Conservation (phyloP, 2,888 invertebrate species). For the Drosophila pegasa region DNA sequence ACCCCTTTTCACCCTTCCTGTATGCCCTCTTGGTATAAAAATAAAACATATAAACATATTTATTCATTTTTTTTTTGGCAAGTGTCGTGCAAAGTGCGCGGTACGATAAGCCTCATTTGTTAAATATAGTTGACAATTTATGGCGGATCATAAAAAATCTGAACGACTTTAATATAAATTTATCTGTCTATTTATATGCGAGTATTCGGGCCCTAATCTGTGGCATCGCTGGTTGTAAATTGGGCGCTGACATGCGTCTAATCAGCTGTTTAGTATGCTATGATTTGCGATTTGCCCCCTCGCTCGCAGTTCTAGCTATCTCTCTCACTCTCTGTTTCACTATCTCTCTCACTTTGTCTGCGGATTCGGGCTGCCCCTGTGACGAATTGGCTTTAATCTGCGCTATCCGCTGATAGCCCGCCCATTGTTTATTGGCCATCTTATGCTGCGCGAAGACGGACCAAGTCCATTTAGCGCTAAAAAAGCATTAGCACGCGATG, state of each 20-base stretch:
- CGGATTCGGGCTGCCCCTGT: conserved; percentile 13
- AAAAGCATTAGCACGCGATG: background rate
- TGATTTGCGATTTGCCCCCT: conserved; percentile 27
- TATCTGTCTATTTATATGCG: conserved; percentile 23
- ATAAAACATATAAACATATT: background rate
- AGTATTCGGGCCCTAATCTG: conserved; percentile 8
- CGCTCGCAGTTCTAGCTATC: background rate
- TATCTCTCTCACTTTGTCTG: conserved; percentile 7
- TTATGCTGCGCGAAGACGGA: conserved; percentile 7
- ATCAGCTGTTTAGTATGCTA: conserved; percentile 38
- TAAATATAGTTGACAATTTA: conserved; percentile 23
- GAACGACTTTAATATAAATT: conserved; percentile 6
- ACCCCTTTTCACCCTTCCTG: background rate
- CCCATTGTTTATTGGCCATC: conserved; percentile 36
- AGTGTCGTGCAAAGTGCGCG: conserved; percentile 12
- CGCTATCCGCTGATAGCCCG: background rate
- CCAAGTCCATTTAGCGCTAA: background rate
- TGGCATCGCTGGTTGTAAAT: conserved; percentile 28
- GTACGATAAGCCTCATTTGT: conserved; percentile 29
- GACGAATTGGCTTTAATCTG: conserved; percentile 18
- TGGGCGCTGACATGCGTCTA: conserved; percentile 16
- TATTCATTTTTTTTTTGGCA: conserved; percentile 2
- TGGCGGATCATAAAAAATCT: conserved; percentile 8
- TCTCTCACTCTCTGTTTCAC: background rate
- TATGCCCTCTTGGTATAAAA: background rate